Evolutionary conservation across 1,140 invertebrate genomes (phyloP), one percentile per base, ranked within the genome.

Genomic region (Aphaenogaster ashmeadi): DNA sequence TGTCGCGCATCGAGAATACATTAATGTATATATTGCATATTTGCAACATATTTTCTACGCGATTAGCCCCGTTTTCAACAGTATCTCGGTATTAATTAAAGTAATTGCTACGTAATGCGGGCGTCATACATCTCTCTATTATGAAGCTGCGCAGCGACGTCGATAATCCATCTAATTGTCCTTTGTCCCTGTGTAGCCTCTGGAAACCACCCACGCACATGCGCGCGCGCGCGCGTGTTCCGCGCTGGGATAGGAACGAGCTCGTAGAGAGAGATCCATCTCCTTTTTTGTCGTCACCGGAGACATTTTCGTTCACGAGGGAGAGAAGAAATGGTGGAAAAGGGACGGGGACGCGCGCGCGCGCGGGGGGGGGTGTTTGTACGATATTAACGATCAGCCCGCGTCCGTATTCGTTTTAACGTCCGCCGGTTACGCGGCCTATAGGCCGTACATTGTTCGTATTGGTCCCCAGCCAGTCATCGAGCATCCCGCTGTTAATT

Each of bases 401-500:
- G 52, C 27, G 18, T 50, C 15, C 11, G 79, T 60, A 58, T 62
- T 75, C 44, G 80, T 84, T 84, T 75, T 60, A 74, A 60, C 80
- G 54, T 33, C 33, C 15, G 54, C 54, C 79, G 38, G 78, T 81
- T 81, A 69, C 33, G 18, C 21, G 38, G 44, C n/a, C 33, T 62
- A 56, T 50, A 62, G 78, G 69, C 3, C 50, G 85, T 62, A 41
- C 41, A 33, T 77, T n/a, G 78, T 83, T 79, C 87, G 83, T 88
- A 91, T 90, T 81, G 89, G 89, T 91, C 90, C 89, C 90, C 72
- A 79, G 90, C 87, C 90, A 83, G 87, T 90, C 90, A 75, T 91
- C 89, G 87, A 62, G 56, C 54, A 87, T 86, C 54, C 58, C 80
- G 75, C 69, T 84, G 87, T 90, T 90, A 91, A 91, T 91, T 91